Conservation (phyloP, 2,888 invertebrate genomes). For the Caenorhabditis japonica region DNA sequence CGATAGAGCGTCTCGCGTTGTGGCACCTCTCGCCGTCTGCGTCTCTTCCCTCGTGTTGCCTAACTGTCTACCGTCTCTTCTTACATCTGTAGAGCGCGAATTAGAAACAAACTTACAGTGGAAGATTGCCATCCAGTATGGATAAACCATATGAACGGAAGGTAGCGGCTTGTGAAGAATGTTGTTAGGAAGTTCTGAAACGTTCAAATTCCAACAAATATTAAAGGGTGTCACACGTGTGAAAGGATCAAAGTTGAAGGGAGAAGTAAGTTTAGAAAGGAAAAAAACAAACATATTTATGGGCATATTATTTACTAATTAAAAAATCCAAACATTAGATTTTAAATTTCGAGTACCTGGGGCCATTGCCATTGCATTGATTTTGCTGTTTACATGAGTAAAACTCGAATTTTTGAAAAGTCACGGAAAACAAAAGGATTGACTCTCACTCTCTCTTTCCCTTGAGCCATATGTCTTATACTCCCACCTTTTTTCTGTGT, state of each 20-base stretch:
- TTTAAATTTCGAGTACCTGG: constrained; percentile 12
- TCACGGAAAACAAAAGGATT: constrained; percentile 52
- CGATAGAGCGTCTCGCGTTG: too few species aligned
- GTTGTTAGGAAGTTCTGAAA: constrained; percentile 37
- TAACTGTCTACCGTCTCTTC: too few species aligned
- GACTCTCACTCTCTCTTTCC: constrained; percentile 29
- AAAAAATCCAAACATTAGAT: background rate
- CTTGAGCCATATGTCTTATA: constrained; percentile 35
- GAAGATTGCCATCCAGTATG: constrained; percentile 48
- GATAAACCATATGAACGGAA: constrained; percentile 50
- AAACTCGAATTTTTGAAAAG: constrained; percentile 44
- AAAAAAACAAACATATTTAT: background rate
- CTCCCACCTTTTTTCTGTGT: constrained; percentile 13
- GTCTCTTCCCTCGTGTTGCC: too few species aligned
- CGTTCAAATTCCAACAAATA: background rate
- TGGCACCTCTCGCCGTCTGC: too few species aligned
- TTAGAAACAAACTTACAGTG: constrained; percentile 36
- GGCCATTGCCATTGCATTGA: constrained; percentile 33
- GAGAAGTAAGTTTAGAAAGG: background rate
- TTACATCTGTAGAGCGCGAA: too few species aligned
- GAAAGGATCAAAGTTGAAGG: background rate
- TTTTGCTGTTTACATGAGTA: constrained; percentile 35
- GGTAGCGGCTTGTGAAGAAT: constrained; percentile 20
- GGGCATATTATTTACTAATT: too few species aligned
- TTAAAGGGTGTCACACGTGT: too few species aligned